These are phyloP conservation scores for Copidosoma floridanum DNA, from an alignment of 1,140 invertebrate species.

Conservation along the genomic window DNA sequence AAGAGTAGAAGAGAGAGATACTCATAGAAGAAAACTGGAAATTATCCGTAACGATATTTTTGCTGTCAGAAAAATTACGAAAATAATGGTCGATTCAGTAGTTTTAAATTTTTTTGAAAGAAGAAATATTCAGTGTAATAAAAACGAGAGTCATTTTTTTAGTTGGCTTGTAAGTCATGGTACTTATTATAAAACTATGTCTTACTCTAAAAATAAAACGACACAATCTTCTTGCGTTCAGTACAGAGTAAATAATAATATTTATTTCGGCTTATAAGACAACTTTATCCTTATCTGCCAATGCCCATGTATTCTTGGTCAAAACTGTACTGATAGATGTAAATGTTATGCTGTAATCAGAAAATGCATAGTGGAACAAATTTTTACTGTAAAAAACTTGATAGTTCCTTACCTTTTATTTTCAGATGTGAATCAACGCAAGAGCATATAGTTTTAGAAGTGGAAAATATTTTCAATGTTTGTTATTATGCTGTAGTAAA, in stretches of 20 bases:
- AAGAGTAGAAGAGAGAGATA: too few species aligned
- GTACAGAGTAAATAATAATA: background rate
- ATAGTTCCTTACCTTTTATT: too few species aligned
- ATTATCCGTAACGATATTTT: background rate
- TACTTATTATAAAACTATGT: background rate
- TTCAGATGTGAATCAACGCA: too few species aligned
- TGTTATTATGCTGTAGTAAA: too few species aligned
- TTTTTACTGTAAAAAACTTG: too few species aligned
- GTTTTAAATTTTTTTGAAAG: background rate
- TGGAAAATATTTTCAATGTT: too few species aligned
- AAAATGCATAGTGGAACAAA: background rate
- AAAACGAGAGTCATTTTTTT: background rate
- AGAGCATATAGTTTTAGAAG: too few species aligned
- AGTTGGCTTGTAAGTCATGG: too few species aligned
- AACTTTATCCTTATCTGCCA: background rate
- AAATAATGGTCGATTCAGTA: too few species aligned
- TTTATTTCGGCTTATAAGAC: background rate
- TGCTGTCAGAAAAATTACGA: background rate
- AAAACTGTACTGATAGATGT: background rate
- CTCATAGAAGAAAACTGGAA: background rate
- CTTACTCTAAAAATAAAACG: background rate
- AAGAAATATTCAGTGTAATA: background rate
- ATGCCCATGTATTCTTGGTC: background rate
- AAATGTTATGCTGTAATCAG: background rate
- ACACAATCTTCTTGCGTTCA: too few species aligned